Evolutionary conservation across 2,888 invertebrate species (phyloP).

Genomic region (Eupeodes latifasciatus): DNA sequence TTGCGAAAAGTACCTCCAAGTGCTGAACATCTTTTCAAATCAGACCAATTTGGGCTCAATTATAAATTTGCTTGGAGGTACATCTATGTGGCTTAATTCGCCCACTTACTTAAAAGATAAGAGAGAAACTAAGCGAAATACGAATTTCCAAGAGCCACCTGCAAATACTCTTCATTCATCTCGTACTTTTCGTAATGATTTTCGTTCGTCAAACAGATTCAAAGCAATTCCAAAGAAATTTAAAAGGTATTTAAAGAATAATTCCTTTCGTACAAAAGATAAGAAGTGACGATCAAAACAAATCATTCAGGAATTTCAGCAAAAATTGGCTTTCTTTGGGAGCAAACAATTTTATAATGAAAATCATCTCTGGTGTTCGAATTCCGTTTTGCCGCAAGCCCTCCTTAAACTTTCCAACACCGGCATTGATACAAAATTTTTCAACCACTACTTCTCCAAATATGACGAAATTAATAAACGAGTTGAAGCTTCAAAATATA

Average conservation of each 20-base stretch:
- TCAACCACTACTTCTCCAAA: conserved; percentile 5
- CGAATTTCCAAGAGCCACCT: not conserved
- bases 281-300: conserved; percentile 2
- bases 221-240: not conserved
- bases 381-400: conserved; percentile 24
- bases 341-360: conserved; percentile 40
- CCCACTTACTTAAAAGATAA: conserved; percentile 12
- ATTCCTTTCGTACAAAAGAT: conserved; percentile 23
- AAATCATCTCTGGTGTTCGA: conserved; percentile 31
- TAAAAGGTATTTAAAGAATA: not conserved
- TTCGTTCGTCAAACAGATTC: conserved; percentile 5
- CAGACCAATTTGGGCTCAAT: conserved; percentile 9
- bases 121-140: not conserved
- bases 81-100: conserved; percentile 28
- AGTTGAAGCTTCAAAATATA: not conserved
- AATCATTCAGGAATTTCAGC: conserved; percentile 12
- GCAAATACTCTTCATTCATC: not conserved
- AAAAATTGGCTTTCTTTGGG: conserved; percentile 19
- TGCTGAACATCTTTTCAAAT: conserved; percentile 32
- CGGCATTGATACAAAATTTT: not conserved
- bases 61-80: conserved; percentile 27
- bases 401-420: not conserved
- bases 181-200: conserved; percentile 10
- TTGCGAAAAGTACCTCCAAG: conserved; percentile 39
- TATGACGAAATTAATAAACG: conserved; percentile 12